Conservation (phyloP, 2,888 invertebrate species). For the Alsophila aescularia region DNA sequence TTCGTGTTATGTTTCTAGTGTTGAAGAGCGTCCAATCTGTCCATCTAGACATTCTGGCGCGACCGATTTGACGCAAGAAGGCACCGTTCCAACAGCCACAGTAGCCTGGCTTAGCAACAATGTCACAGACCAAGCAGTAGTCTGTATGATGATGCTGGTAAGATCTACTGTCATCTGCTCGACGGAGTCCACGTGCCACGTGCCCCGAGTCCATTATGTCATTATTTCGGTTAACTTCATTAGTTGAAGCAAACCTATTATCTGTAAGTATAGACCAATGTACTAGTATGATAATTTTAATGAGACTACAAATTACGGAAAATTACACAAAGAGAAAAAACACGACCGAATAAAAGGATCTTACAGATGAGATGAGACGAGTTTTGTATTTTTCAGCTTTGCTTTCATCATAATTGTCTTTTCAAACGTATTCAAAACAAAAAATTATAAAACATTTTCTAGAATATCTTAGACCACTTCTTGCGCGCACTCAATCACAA, state of each 20-base stretch:
- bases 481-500: too few species aligned
- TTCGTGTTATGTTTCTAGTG: neutral
- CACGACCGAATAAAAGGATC: neutral
- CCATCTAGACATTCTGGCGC: constrained; percentile 24
- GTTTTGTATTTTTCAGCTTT: too few species aligned
- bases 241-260: constrained; percentile 14
- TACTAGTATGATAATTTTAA: constrained; percentile 1
- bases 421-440: too few species aligned
- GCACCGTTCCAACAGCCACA: constrained; percentile 20
- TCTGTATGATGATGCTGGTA: too few species aligned
- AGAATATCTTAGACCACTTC: too few species aligned
- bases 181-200: neutral
- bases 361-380: too few species aligned
- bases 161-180: too few species aligned
- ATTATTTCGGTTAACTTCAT: constrained; percentile 13
- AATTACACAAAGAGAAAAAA: constrained; percentile 4
- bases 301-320: constrained; percentile 7
- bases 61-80: constrained; percentile 9
- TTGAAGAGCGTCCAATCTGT: constrained; percentile 20
- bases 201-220: constrained; percentile 7
- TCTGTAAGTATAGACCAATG: constrained; percentile 7
- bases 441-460: too few species aligned
- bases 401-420: too few species aligned
- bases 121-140: neutral
- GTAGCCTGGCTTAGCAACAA: neutral